phyloP scores from a whole-genome alignment of 2,113 vertebrate genomes.

The Phasianus colchicus region DNA sequence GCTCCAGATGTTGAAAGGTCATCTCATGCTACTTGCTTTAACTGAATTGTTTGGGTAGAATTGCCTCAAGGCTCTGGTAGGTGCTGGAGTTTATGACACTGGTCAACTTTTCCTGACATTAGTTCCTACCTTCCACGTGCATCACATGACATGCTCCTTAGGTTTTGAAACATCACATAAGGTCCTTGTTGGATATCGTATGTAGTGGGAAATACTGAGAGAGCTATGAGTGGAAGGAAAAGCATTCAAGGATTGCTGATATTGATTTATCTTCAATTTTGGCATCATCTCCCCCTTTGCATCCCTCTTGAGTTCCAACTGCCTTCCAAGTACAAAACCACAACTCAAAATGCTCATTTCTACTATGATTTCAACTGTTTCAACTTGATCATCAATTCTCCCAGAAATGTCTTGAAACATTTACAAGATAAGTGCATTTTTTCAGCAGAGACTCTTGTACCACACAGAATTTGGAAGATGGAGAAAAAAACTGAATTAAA shows the following conservation, averaged over 20 bases:
- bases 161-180: neutral
- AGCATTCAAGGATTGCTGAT: neutral
- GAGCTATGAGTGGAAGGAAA: neutral
- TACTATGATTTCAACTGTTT: neutral
- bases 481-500: neutral
- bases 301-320: neutral
- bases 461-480: neutral
- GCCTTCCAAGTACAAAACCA: neutral
- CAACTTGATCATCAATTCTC: neutral
- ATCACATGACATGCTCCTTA: neutral
- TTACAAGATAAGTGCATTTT: neutral
- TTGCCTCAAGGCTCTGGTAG: neutral
- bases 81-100: neutral
- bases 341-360: neutral
- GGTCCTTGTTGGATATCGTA: neutral
- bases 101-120: neutral
- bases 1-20: slow-evolving; percentile 18
- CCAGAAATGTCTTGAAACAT: neutral
- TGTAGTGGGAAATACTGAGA: neutral
- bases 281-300: neutral
- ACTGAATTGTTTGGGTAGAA: neutral
- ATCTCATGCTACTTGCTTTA: neutral
- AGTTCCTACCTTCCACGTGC: neutral
- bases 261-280: neutral
- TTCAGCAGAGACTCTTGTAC: neutral